A percentile compares a stretch with the other conserved stretches of the same genome.
These are phyloP conservation scores for Acleris laterana DNA, from an alignment of 2,888 invertebrate species.

Conservation along the genomic window DNA sequence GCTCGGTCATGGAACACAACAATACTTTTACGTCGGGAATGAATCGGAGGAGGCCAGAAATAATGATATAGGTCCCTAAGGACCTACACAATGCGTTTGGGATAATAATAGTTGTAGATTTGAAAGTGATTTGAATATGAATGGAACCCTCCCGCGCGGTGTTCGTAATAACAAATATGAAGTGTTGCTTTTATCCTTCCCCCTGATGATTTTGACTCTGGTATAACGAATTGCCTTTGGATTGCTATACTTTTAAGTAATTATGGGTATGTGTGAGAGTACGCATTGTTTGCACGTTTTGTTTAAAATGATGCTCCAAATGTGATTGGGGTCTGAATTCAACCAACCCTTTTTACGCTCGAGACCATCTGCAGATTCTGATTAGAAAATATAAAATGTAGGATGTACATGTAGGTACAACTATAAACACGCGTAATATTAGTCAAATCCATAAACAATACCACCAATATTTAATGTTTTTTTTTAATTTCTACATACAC, in stretches of 20 bases:
- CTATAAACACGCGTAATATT: too few species aligned
- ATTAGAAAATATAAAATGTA: slow-evolving; percentile 8
- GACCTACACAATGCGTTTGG: slow-evolving; percentile 75
- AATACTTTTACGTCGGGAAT: slow-evolving; percentile 73
- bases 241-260: slow-evolving; percentile 68
- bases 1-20: slow-evolving; percentile 61
- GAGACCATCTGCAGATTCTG: slow-evolving; percentile 31
- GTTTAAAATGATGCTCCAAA: slow-evolving; percentile 47
- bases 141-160: slow-evolving; percentile 79
- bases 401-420: not conserved
- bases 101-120: slow-evolving; percentile 84
- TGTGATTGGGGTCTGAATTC: slow-evolving; percentile 39
- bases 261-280: slow-evolving; percentile 62
- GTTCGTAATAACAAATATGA: slow-evolving; percentile 82
- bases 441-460: too few species aligned
- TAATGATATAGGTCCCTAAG: slow-evolving; percentile 81
- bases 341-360: slow-evolving; percentile 29
- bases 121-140: slow-evolving; percentile 84
- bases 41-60: slow-evolving; percentile 77
- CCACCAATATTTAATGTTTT: too few species aligned
- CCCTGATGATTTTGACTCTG: slow-evolving; percentile 77
- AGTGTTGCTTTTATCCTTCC: slow-evolving; percentile 76
- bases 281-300: slow-evolving; percentile 43
- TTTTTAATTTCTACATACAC: too few species aligned
- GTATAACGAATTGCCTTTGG: slow-evolving; percentile 71